phyloP scores from a whole-genome alignment of 2,797 vertebrate genomes.

The Chaetophractus vellerosus region DNA sequence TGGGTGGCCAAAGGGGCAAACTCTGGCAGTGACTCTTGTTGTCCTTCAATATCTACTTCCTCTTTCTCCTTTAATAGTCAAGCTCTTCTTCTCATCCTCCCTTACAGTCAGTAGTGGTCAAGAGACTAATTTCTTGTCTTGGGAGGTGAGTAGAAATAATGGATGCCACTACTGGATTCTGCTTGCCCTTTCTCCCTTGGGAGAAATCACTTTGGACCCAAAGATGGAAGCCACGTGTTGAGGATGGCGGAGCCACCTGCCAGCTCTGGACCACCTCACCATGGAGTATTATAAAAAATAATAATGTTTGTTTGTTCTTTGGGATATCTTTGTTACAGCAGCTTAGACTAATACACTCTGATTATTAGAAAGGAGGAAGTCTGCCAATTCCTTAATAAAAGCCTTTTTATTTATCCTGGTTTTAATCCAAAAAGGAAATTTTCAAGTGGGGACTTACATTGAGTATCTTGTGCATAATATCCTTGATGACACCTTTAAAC shows the following conservation, averaged over 20 bases:
- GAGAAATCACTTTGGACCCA: constrained; percentile 11
- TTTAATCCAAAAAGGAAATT: neutral
- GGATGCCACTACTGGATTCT: neutral
- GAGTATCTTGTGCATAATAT: neutral
- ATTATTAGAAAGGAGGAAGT: constrained; percentile 49
- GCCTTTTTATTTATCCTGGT: neutral
- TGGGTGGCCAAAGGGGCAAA: neutral
- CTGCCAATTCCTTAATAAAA: neutral
- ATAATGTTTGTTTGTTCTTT: neutral
- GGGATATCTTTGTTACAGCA: neutral
- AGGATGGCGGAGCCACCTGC: neutral
- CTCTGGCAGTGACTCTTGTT: neutral
- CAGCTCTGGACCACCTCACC: neutral
- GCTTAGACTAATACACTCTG: neutral
- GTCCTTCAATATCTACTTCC: neutral
- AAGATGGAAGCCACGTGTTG: neutral
- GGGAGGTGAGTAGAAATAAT: neutral
- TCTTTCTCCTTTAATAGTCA: neutral
- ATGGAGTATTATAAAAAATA: neutral
- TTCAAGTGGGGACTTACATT: neutral
- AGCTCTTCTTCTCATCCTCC: neutral
- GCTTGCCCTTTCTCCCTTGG: neutral
- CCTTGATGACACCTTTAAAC: neutral
- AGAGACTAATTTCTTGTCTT: neutral
- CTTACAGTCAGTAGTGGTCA: neutral